These are phyloP conservation scores for Phacellophora camtschatica DNA, from an alignment of 30 jellyfish, hydroid and myxozoan genomes.

Conservation along the genomic window DNA sequence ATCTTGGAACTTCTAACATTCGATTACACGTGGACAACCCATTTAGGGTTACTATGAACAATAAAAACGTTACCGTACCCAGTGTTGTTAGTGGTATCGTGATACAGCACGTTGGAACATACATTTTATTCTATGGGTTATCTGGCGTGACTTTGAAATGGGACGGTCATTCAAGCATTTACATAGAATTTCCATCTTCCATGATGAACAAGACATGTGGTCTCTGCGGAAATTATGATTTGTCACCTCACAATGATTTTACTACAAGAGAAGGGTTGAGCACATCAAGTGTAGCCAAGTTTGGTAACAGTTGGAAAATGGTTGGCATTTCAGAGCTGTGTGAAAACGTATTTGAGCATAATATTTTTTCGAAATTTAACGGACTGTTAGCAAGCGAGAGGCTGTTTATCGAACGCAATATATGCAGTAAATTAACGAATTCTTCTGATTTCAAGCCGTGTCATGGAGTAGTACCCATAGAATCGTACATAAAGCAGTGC, in stretches of 20 bases:
- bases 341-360: conserved; percentile 15
- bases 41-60: conserved; percentile 43
- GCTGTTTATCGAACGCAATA: no score
- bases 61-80: conserved; percentile 51
- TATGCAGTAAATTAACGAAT: conserved; percentile 40
- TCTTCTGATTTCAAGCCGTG: conserved; percentile 20
- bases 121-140: conserved; percentile 62
- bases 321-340: conserved; percentile 60
- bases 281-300: conserved; percentile 14
- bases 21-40: conserved; percentile 22
- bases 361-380: neutral
- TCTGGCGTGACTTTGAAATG: conserved; percentile 61
- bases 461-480: conserved; percentile 9
- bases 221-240: conserved; percentile 83
- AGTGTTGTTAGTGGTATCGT: conserved; percentile 10
- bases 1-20: conserved; percentile 39
- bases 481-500: conserved; percentile 44
- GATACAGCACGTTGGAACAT: conserved; percentile 63
- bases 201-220: conserved; percentile 86
- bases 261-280: conserved; percentile 18
- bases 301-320: conserved; percentile 80
- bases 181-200: conserved; percentile 44
- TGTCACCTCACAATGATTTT: conserved; percentile 55
- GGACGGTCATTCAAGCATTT: conserved; percentile 77
- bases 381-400: neutral